These are phyloP conservation scores for Iguana delicatissima DNA, from an alignment of 2,797 vertebrate genomes.

Conservation along the genomic window DNA sequence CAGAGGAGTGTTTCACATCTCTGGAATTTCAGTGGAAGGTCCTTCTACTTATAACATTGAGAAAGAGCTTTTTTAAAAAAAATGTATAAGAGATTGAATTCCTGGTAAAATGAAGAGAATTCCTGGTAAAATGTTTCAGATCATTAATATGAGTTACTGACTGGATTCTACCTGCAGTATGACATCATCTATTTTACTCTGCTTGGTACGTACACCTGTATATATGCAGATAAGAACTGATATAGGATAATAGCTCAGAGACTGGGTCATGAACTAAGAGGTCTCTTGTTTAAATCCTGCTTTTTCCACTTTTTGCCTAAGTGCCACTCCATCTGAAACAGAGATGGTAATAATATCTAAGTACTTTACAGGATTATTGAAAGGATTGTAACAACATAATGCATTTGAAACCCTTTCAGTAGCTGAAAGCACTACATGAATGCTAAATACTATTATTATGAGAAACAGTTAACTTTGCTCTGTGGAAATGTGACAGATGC, in stretches of 20 bases:
- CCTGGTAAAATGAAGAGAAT: background rate
- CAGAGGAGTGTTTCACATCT: background rate
- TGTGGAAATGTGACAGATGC: background rate
- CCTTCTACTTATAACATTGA: background rate
- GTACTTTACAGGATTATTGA: background rate
- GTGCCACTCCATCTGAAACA: background rate
- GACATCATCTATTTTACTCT: background rate
- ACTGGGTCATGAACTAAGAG: background rate
- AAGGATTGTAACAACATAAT: background rate
- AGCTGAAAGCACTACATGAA: background rate
- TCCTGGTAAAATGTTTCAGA: background rate
- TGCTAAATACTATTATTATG: background rate
- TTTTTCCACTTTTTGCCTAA: background rate
- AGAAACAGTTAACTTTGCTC: background rate
- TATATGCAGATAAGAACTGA: background rate
- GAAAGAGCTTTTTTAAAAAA: background rate
- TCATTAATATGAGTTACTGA: background rate
- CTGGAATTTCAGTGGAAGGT: background rate
- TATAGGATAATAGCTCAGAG: background rate
- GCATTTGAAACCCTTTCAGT: background rate
- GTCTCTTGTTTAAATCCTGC: background rate
- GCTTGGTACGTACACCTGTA: background rate
- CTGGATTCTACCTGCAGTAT: background rate
- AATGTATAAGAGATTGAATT: background rate
- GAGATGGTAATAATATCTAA: background rate